phyloP scores from a whole-genome alignment of 2,888 invertebrate species.

The Julus scandinavius region DNA sequence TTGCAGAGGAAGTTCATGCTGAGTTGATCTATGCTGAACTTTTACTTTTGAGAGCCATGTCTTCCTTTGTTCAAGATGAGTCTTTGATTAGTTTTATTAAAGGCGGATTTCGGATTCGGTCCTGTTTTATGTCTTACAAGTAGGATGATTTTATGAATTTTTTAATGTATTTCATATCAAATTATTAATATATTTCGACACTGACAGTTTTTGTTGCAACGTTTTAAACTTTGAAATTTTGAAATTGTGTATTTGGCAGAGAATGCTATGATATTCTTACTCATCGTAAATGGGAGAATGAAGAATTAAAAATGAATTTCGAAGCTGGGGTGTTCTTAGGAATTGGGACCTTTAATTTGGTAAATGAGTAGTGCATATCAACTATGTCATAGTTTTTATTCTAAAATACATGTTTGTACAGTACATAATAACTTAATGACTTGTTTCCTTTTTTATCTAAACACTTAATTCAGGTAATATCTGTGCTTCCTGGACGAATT shows the following conservation, averaged over 20 bases:
- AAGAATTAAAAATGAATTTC: constrained; percentile 75
- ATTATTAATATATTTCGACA: neutral
- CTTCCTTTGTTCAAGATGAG: constrained; percentile 95
- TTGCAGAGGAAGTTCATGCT: constrained; percentile 83
- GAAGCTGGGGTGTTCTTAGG: constrained; percentile 93
- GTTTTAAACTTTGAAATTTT: neutral
- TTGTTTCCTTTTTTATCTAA: neutral
- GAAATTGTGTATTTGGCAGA: neutral
- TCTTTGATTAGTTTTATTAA: constrained; percentile 90
- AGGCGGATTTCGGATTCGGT: constrained; percentile 90
- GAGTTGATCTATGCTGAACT: constrained; percentile 95
- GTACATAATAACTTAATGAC: no score
- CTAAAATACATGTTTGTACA: no score
- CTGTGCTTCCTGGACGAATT: constrained; percentile 49
- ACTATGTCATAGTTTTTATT: neutral
- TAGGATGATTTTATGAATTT: constrained; percentile 67
- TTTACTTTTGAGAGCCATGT: constrained; percentile 84
- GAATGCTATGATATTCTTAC: constrained; percentile 84
- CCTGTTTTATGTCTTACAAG: constrained; percentile 93
- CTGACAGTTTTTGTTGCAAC: neutral
- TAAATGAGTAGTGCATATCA: constrained; percentile 61
- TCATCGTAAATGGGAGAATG: constrained; percentile 77
- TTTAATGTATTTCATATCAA: neutral
- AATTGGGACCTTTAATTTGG: constrained; percentile 91
- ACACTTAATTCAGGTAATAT: constrained; percentile 48